These are phyloP conservation scores for Sarotherodon lohbergeri DNA, from an alignment of 2,113 vertebrate species.

Conservation along the genomic window DNA sequence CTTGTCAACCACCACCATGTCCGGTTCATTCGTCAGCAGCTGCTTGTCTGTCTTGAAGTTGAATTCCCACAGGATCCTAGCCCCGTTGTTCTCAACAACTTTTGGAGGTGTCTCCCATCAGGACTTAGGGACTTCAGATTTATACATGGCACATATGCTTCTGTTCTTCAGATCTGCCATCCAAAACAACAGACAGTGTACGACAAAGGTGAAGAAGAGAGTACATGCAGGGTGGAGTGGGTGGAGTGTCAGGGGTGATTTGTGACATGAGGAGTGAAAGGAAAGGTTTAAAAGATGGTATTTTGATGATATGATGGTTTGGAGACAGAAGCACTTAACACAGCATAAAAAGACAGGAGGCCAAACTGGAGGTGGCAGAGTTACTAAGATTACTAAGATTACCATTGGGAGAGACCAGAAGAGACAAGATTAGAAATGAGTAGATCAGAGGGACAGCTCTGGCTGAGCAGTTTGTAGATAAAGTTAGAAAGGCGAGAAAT, in stretches of 20 bases:
- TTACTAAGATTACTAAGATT: neutral
- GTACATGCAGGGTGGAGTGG: neutral
- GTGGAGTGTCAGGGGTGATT: neutral
- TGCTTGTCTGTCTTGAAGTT: neutral
- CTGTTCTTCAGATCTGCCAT: neutral
- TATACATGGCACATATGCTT: fast-evolving
- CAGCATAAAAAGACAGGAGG: neutral
- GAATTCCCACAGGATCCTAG: neutral
- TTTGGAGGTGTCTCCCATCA: neutral
- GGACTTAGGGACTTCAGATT: neutral
- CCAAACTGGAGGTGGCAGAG: neutral
- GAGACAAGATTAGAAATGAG: neutral
- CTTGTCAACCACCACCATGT: neutral
- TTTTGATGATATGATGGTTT: neutral
- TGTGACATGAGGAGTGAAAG: neutral
- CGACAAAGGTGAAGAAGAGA: neutral
- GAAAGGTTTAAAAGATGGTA: neutral
- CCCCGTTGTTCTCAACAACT: neutral
- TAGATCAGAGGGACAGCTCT: fast-evolving
- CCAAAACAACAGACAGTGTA: neutral
- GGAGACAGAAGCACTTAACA: neutral
- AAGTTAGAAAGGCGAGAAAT: neutral
- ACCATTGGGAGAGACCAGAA: neutral
- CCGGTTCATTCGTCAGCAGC: neutral
- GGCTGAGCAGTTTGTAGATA: neutral